Evolutionary conservation across 1,140 invertebrate species (phyloP).

Genomic region (Drosophila burlai): DNA sequence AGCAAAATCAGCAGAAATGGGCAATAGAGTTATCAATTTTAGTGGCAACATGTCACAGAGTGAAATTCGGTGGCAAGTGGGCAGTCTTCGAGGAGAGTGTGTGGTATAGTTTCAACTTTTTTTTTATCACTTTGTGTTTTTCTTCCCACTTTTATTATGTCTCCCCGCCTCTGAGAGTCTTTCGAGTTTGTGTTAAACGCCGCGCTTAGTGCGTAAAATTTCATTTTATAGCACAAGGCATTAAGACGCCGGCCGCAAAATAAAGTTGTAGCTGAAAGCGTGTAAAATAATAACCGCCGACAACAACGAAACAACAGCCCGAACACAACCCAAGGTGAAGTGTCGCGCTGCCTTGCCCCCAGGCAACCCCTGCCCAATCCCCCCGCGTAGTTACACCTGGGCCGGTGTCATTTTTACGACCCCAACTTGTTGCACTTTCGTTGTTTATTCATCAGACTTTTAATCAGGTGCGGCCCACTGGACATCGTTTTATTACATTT

Average conservation of each 20-base stretch:
- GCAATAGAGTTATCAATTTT: constrained; percentile 83
- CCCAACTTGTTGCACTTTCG: constrained; percentile 49
- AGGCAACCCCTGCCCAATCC: neutral
- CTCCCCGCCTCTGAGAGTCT: constrained; percentile 2
- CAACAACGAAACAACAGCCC: constrained; percentile 28
- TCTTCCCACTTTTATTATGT: constrained; percentile 34
- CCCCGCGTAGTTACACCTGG: constrained; percentile 5
- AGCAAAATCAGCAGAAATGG: constrained; percentile 51
- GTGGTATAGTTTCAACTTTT: constrained; percentile 32
- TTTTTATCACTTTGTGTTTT: constrained; percentile 5
- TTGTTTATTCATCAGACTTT: constrained; percentile 68
- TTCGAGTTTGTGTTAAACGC: constrained; percentile 43
- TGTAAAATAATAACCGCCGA: constrained; percentile 64
- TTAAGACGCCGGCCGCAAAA: constrained; percentile 61
- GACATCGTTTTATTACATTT: constrained; percentile 49
- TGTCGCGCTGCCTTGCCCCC: constrained; percentile 43
- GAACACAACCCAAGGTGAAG: constrained; percentile 47
- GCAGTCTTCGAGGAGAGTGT: constrained; percentile 43
- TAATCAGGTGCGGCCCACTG: constrained; percentile 58
- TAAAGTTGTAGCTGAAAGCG: constrained; percentile 66
- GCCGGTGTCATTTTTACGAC: constrained; percentile 52
- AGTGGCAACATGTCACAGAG: constrained; percentile 66
- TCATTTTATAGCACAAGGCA: constrained; percentile 69
- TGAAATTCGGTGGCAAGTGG: constrained; percentile 35
- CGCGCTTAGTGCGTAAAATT: constrained; percentile 69